A percentile compares a stretch with the other conserved stretches of the same genome.
phyloP scores from a whole-genome alignment of 1,140 invertebrate genomes.

The Diorhabda elongata region DNA sequence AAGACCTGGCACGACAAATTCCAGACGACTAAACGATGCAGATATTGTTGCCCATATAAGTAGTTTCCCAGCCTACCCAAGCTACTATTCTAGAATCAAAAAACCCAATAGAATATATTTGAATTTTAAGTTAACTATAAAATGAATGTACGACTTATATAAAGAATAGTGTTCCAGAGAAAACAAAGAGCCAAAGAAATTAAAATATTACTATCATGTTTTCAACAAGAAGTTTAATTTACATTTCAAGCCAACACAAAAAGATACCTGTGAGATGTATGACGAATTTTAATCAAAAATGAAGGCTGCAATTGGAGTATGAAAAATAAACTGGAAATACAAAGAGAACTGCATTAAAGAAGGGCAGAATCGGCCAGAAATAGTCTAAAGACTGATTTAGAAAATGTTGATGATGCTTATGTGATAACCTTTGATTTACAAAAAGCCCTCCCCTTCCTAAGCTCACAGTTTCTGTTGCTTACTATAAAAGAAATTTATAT shows the following conservation, averaged over 20 bases:
- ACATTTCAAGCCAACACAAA: constrained; percentile 15
- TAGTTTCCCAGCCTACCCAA: constrained; percentile 22
- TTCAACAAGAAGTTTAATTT: constrained; percentile 24
- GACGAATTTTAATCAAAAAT: constrained; percentile 11
- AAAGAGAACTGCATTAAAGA: constrained; percentile 9
- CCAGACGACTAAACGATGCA: constrained; percentile 17
- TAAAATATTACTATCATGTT: constrained; percentile 15
- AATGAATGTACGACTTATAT: constrained; percentile 33
- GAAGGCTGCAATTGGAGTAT: neutral
- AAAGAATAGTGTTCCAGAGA: constrained; percentile 12
- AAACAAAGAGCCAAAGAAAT: constrained; percentile 15
- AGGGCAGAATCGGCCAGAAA: constrained; percentile 9
- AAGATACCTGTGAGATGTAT: constrained; percentile 15
- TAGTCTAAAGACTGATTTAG: neutral
- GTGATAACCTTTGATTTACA: constrained; percentile 16
- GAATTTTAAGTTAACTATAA: constrained; percentile 19
- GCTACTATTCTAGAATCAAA: constrained; percentile 23
- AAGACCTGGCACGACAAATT: constrained; percentile 5
- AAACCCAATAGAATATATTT: constrained; percentile 23
- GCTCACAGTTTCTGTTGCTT: constrained; percentile 12
- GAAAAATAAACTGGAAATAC: constrained; percentile 2
- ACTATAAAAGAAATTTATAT: constrained; percentile 24
- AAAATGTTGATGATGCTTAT: neutral
- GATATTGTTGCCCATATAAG: constrained; percentile 24
- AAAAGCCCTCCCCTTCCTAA: constrained; percentile 21